Evolutionary conservation across 2,888 invertebrate species (phyloP).

Genomic region (Tyria jacobaeae): DNA sequence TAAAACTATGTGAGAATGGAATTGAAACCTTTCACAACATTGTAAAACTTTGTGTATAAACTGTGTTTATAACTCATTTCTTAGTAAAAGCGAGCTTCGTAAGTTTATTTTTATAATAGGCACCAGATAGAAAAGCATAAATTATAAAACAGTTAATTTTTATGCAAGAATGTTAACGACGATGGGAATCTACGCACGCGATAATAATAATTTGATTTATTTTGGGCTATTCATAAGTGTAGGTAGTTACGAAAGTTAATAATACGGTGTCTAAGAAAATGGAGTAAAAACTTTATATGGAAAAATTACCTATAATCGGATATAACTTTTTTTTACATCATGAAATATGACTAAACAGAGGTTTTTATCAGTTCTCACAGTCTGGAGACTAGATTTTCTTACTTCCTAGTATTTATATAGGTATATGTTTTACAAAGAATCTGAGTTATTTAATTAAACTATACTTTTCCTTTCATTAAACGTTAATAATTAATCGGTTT

Average conservation of each 20-base stretch:
- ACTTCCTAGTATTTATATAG: no score
- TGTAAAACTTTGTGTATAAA: neutral
- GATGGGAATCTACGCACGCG: slow-evolving; percentile 33
- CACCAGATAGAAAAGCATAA: slow-evolving; percentile 5
- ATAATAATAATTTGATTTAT: slow-evolving; percentile 36
- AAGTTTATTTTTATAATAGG: slow-evolving; percentile 5
- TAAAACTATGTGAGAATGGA: neutral
- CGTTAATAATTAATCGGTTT: slow-evolving; percentile 60
- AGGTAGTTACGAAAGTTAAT: slow-evolving; percentile 3
- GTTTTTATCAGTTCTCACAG: no score
- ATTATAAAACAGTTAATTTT: slow-evolving; percentile 25
- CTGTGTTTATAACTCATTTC: slow-evolving; percentile 3
- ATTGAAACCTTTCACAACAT: neutral
- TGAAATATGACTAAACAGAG: no score
- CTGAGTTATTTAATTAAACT: neutral
- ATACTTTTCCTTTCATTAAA: slow-evolving; percentile 36
- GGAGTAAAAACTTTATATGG: neutral
- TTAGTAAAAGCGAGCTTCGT: slow-evolving; percentile 1
- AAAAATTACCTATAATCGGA: no score
- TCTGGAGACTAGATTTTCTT: no score
- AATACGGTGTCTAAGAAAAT: neutral
- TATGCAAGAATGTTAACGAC: slow-evolving; percentile 44
- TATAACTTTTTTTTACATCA: no score
- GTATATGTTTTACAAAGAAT: no score
- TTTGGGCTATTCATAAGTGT: slow-evolving; percentile 12